Evolutionary conservation across 2,888 invertebrate genomes (phyloP).

Genomic region (Mactromeris polynyma): DNA sequence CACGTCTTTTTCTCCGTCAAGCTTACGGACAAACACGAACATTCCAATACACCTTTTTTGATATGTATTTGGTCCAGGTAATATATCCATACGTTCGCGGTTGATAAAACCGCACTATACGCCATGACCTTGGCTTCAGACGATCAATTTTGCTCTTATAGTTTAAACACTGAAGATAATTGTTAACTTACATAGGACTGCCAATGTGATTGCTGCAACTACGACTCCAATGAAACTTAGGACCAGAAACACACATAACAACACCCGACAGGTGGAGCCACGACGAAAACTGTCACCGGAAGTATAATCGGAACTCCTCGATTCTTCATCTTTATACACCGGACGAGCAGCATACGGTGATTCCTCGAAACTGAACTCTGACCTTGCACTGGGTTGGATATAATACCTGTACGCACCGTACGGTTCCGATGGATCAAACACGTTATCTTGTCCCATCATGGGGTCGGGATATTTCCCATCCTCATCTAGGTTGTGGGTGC

Average conservation of each 20-base stretch:
- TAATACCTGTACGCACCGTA: slow-evolving; percentile 69
- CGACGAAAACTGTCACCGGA: slow-evolving; percentile 67
- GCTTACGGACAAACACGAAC: too few species aligned
- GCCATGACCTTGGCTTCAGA: too few species aligned
- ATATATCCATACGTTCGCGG: too few species aligned
- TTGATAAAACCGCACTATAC: too few species aligned
- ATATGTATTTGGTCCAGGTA: too few species aligned
- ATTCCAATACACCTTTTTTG: too few species aligned
- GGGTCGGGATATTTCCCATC: slow-evolving; percentile 66
- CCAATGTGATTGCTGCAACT: slow-evolving; percentile 68
- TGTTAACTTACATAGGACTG: slow-evolving; percentile 71
- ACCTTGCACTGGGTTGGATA: slow-evolving; percentile 59
- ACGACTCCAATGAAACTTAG: slow-evolving; percentile 71
- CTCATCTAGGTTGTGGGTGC: slow-evolving; percentile 69
- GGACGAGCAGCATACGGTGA: slow-evolving; percentile 50
- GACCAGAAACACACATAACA: slow-evolving; percentile 70
- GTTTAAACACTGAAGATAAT: too few species aligned
- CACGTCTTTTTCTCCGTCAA: too few species aligned
- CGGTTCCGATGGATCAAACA: slow-evolving; percentile 68
- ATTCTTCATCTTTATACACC: slow-evolving; percentile 70
- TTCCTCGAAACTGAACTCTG: slow-evolving; percentile 68
- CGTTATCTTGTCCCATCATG: slow-evolving; percentile 70
- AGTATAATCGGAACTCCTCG: slow-evolving; percentile 68
- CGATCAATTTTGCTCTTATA: too few species aligned
- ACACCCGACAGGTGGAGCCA: slow-evolving; percentile 69